Conservation (phyloP, 2,113 vertebrate species). For the Mobula hypostoma region DNA sequence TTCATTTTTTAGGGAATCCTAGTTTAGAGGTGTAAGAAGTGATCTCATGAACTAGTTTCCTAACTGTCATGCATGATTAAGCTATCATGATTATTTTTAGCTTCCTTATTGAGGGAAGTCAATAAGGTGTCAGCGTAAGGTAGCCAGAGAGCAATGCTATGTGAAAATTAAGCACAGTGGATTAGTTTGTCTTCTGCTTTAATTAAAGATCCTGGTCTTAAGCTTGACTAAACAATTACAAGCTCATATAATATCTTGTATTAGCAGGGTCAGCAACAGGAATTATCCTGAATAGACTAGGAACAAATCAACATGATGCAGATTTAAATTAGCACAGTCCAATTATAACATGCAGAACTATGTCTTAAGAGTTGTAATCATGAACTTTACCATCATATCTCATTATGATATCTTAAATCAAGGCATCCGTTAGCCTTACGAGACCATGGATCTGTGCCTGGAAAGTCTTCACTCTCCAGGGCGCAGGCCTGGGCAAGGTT, state of each 20-base stretch:
- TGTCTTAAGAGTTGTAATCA: not conserved
- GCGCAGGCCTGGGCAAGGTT: too few species aligned
- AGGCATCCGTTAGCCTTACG: too few species aligned
- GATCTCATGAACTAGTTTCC: not conserved
- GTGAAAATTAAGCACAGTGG: not conserved
- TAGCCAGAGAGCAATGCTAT: not conserved
- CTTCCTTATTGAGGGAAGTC: not conserved
- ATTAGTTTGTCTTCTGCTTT: not conserved
- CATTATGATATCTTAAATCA: not conserved
- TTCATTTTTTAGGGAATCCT: not conserved
- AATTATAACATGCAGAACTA: not conserved
- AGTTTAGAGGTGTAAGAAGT: not conserved
- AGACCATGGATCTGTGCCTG: too few species aligned
- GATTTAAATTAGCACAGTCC: not conserved
- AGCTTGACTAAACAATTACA: not conserved
- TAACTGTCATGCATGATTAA: not conserved
- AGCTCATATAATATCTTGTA: not conserved
- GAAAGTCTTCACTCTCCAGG: too few species aligned
- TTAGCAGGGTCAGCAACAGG: not conserved
- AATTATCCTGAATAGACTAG: not conserved
- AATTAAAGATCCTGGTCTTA: not conserved
- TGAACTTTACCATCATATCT: not conserved
- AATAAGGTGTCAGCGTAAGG: not conserved
- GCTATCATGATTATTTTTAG: not conserved
- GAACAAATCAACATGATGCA: not conserved